Base-by-base conservation (phyloP, 1,140 invertebrate genomes). In the Megalonaias nervosa region DNA sequence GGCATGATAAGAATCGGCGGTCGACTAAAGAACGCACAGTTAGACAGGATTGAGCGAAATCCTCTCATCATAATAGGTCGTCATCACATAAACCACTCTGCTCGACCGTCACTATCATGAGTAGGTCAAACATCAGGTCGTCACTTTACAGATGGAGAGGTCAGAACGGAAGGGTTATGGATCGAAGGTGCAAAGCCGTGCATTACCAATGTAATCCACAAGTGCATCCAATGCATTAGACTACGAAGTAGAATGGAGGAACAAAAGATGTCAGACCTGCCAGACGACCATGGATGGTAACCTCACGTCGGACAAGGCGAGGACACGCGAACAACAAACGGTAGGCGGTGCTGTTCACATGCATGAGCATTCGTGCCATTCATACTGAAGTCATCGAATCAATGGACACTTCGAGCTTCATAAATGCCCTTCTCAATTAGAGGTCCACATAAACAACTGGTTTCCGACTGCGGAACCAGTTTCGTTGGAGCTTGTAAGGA, bases 281-380 rank as follows among this genome's bases (percentile, higher is more conserved):
- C 61, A 1, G 31, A 1, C 4, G 60, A 73, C 68, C 75, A 11
- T 77, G 68, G 75, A 12, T 19, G 15, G 55, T 77, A 2, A 48
- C 71, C 13, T 1, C 61, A n/a, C 19, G 38, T 15, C 19, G 67
- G 15, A 77, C 67, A 5, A 62, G 75, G 15, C 68, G 68, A 55
- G 75, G 75, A 2, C 60, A 62, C 1, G 68, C 75, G 6, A 19
- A 17, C 26, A 55, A 12, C 26, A 74, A 77, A 55, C 15, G 75
- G 21, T 77, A 61, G 75, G 80, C 61, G 14, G 17, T 77, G 17
- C 65, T 79, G 21, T 71, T 83, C 67, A 81, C 76, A 26, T 81
- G 75, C 59, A 38, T 81, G 15, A 21, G 38, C 0, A 71, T 55
- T n/a, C 16, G 72, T 12, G 64, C 76, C 21, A 65, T 78, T 57